A percentile compares a stretch with the other conserved stretches of the same genome.
Conservation (phyloP, 2,888 invertebrate species). For the Rotaria magnacalcarata region DNA sequence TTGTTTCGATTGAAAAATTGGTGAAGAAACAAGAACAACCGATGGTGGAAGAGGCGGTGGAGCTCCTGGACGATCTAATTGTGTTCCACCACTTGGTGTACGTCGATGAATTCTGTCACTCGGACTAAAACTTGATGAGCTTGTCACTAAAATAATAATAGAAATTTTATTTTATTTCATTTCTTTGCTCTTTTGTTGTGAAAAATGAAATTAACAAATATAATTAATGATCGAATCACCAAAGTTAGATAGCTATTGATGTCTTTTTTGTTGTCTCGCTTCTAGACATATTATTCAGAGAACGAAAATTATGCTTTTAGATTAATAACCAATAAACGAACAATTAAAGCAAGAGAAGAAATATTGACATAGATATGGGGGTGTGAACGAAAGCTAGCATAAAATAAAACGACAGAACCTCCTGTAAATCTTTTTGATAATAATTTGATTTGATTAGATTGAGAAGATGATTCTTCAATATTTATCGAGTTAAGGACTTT, state of each 20-base stretch:
- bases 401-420: not conserved
- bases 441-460: not conserved
- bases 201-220: no score
- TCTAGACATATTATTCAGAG: no score
- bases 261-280: no score
- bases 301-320: no score
- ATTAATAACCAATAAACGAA: not conserved
- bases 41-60: not conserved
- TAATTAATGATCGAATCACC: not conserved
- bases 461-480: not conserved
- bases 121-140: not conserved
- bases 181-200: not conserved
- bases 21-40: not conserved
- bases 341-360: not conserved
- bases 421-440: not conserved
- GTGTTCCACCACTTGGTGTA: not conserved
- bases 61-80: not conserved
- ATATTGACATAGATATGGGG: not conserved
- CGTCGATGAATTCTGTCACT: not conserved
- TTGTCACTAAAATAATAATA: not conserved
- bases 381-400: not conserved
- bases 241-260: not conserved
- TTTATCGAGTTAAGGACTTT: not conserved
- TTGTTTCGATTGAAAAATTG: not conserved
- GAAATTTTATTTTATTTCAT: not conserved